Percentiles rank a stretch among this genome's conserved stretches.
Evolutionary conservation across 2,113 vertebrate genomes (phyloP).

Genomic region (Pangasianodon gigas): DNA sequence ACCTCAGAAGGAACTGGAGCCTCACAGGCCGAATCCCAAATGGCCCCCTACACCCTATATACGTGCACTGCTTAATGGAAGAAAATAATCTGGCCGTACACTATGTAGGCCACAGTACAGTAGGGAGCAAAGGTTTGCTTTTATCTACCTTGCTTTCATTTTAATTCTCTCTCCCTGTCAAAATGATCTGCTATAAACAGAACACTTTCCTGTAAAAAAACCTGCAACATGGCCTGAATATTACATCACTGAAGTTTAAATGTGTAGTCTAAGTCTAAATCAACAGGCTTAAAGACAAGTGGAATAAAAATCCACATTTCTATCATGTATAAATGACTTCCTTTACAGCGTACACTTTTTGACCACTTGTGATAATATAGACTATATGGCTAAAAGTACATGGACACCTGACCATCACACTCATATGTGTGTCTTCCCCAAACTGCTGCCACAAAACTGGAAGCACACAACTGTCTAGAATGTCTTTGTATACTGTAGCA

Average conservation of each 20-base stretch:
- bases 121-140: background rate
- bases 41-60: background rate
- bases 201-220: background rate
- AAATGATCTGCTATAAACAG: background rate
- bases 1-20: slow-evolving; percentile 19
- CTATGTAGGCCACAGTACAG: background rate
- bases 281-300: background rate
- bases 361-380: background rate
- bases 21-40: background rate
- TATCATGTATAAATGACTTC: background rate
- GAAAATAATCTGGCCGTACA: background rate
- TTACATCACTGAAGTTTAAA: background rate
- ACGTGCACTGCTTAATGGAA: background rate
- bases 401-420: background rate
- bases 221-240: background rate
- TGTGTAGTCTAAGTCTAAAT: background rate
- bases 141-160: background rate
- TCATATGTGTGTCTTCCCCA: background rate
- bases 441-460: background rate
- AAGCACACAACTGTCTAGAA: background rate
- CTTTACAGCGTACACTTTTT: background rate
- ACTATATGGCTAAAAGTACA: background rate
- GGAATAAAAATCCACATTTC: background rate
- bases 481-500: background rate
- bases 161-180: no score